phyloP scores from a whole-genome alignment of 1,140 invertebrate genomes.

The Hesperophylax magnus region DNA sequence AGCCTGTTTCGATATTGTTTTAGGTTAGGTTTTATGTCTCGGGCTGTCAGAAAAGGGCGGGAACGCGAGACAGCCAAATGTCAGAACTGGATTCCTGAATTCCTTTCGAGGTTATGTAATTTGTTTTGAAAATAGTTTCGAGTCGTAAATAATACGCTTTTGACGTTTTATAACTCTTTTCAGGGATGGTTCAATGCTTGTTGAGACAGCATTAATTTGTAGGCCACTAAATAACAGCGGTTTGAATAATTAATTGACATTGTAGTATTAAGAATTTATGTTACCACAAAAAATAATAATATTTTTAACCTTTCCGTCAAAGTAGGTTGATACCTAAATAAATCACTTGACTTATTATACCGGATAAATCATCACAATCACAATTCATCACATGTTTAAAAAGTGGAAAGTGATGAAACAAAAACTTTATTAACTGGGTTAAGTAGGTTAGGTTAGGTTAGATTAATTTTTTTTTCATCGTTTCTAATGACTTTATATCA shows the following conservation, averaged over 20 bases:
- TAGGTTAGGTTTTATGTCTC: slow-evolving; percentile 35
- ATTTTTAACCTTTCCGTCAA: too few species aligned
- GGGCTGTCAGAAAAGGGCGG: slow-evolving; percentile 49
- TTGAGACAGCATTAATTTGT: slow-evolving; percentile 34
- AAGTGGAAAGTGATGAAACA: too few species aligned
- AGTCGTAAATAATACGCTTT: slow-evolving; percentile 36
- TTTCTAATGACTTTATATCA: too few species aligned
- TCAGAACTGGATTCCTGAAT: slow-evolving; percentile 23
- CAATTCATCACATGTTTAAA: too few species aligned
- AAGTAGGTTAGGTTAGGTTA: too few species aligned
- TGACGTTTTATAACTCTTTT: slow-evolving; percentile 43
- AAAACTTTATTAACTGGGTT: too few species aligned
- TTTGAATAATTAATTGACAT: slow-evolving; percentile 23
- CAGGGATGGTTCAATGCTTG: slow-evolving; percentile 30
- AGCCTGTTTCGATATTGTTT: slow-evolving; percentile 28
- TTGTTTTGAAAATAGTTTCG: slow-evolving; percentile 32
- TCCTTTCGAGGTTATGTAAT: slow-evolving; percentile 44
- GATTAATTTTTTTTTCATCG: too few species aligned
- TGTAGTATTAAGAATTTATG: background rate
- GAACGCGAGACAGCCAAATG: slow-evolving; percentile 34
- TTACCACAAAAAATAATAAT: background rate
- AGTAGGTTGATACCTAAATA: too few species aligned
- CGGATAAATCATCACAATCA: too few species aligned
- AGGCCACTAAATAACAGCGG: background rate
- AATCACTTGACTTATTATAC: too few species aligned